Conservation (phyloP, 2,888 invertebrate genomes). For the Oscheius sp. region DNA sequence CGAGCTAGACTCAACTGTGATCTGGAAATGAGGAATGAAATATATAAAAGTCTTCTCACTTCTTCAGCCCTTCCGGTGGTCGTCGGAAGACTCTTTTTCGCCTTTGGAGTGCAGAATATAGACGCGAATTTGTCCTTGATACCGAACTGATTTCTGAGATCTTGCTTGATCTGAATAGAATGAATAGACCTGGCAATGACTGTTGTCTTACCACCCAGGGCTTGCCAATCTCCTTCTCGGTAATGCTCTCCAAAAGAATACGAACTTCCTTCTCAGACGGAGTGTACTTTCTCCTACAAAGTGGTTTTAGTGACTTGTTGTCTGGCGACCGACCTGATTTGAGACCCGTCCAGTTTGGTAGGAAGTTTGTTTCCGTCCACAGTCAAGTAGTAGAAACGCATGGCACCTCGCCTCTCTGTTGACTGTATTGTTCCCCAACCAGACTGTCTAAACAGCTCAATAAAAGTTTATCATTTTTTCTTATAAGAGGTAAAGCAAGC, state of each 20-base stretch:
- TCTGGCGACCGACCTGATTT: not conserved
- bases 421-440: constrained; percentile 10
- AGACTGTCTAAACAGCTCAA: not conserved
- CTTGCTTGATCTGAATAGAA: constrained; percentile 22
- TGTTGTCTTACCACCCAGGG: constrained; percentile 21
- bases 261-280: constrained; percentile 29
- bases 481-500: not conserved
- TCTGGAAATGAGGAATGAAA: not conserved
- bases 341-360: constrained; percentile 4
- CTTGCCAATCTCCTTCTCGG: constrained; percentile 30
- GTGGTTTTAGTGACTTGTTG: not conserved
- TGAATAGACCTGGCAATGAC: not conserved
- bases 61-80: constrained; percentile 21
- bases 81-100: constrained; percentile 11
- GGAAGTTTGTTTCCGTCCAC: constrained; percentile 23
- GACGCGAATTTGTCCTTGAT: constrained; percentile 34
- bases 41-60: not conserved
- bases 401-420: constrained; percentile 25
- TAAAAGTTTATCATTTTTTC: not conserved
- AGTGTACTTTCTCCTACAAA: constrained; percentile 24
- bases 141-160: constrained; percentile 11
- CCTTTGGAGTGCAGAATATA: constrained; percentile 37
- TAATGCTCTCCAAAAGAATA: constrained; percentile 21
- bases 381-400: constrained; percentile 24
- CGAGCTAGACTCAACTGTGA: constrained; percentile 28